Conservation (phyloP, 2,113 vertebrate species). For the Arothron firmamentum region DNA sequence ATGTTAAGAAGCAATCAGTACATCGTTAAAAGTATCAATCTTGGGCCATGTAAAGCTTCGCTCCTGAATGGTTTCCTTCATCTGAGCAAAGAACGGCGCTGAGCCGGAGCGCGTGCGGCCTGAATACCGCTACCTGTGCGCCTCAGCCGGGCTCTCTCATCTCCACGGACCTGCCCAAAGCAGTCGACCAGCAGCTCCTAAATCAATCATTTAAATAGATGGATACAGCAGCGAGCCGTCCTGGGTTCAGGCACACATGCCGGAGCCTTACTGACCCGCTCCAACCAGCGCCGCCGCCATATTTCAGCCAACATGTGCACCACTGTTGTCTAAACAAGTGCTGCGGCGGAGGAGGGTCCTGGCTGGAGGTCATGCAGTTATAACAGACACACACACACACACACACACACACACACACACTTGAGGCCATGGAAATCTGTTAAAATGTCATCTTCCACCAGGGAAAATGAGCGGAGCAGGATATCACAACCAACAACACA, state of each 20-base stretch:
- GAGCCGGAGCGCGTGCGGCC: constrained; percentile 35
- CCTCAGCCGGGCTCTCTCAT: background rate
- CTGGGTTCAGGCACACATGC: constrained; percentile 75
- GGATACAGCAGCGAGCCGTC: constrained; percentile 71
- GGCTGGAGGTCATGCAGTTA: constrained; percentile 74
- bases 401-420: constrained; percentile 9
- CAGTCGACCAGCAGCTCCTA: constrained; percentile 63
- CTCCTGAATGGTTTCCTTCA: constrained; percentile 61
- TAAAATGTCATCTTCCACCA: constrained; percentile 74
- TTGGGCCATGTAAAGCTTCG: constrained; percentile 56
- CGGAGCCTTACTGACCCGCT: constrained; percentile 74
- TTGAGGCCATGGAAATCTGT: constrained; percentile 77
- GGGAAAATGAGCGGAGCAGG: constrained; percentile 60
- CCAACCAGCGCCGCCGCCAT: constrained; percentile 63
- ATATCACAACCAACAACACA: constrained; percentile 45
- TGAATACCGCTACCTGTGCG: constrained; percentile 61
- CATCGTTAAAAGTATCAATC: constrained; percentile 68
- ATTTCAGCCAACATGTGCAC: constrained; percentile 79
- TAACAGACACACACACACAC: constrained; percentile 13
- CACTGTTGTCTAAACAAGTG: constrained; percentile 80
- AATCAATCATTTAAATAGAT: constrained; percentile 77
- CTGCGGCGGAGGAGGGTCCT: constrained; percentile 66
- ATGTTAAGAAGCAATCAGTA: constrained; percentile 70
- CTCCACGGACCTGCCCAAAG: background rate
- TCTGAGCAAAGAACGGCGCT: constrained; percentile 52